Evolutionary conservation across 2,888 invertebrate genomes (phyloP).

Genomic region (Arrhopalites spinosus): DNA sequence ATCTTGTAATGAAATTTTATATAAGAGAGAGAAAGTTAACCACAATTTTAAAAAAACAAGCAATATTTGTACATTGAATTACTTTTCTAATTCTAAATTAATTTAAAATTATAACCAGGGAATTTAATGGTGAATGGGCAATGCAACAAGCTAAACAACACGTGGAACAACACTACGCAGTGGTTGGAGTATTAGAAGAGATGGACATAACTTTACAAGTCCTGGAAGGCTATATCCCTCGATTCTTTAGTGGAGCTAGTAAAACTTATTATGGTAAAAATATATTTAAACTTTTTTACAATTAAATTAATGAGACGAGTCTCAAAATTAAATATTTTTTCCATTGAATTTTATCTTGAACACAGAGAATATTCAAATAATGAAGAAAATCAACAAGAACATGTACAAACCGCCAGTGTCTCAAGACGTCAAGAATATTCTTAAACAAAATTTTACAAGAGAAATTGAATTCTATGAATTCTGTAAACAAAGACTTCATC

Average conservation of each 20-base stretch:
- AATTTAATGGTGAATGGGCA: slow-evolving; percentile 82
- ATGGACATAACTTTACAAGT: slow-evolving; percentile 83
- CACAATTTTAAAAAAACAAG: too few species aligned
- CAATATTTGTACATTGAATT: too few species aligned
- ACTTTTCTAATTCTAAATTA: too few species aligned
- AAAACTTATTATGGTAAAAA: slow-evolving; percentile 77
- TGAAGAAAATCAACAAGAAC: slow-evolving; percentile 73
- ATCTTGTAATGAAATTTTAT: not conserved
- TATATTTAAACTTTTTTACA: not conserved
- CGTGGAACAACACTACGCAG: slow-evolving; percentile 84
- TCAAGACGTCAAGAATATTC: slow-evolving; percentile 82
- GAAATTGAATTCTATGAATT: slow-evolving; percentile 92
- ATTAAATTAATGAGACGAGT: not conserved
- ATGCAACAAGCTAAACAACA: slow-evolving; percentile 82
- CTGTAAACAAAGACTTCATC: slow-evolving; percentile 80
- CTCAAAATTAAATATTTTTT: not conserved
- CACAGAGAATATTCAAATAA: slow-evolving; percentile 54
- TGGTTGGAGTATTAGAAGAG: slow-evolving; percentile 86
- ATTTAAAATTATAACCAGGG: slow-evolving; percentile 68
- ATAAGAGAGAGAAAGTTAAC: not conserved
- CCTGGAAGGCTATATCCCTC: slow-evolving; percentile 82
- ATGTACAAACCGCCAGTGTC: slow-evolving; percentile 85
- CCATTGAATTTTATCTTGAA: not conserved
- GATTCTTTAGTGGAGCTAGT: slow-evolving; percentile 79
- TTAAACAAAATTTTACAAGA: slow-evolving; percentile 81